Base-by-base conservation (phyloP, 2,113 vertebrate species). In the Bungarus multicinctus region DNA sequence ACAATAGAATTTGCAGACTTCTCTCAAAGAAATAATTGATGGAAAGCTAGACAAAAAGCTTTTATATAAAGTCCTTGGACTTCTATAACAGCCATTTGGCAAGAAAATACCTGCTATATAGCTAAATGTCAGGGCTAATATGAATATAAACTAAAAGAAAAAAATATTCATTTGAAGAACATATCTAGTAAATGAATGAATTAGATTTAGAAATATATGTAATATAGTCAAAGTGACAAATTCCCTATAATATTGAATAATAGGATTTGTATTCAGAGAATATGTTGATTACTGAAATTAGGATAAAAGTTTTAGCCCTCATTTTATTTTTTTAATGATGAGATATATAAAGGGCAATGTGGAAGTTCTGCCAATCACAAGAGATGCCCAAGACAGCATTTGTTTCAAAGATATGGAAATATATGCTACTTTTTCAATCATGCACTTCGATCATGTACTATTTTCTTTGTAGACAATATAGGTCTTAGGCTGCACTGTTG, bases 201-300 rank as follows among this genome's bases (percentile, higher is more conserved):
- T 34, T 50, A 50, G 87, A 95, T 85, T 30, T 90, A 58, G 52
- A 89, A 57, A 54, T 89, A 89, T 52, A 55, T 58, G 43, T 60
- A 60, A 87, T 58, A 87, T 58, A 25, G 12, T 45, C n/a, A 30
- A 23, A 20, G n/a, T 53, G 50, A 81, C 3, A 69, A 90, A 85
- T 92, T 25, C 94, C 92, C 90, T 95, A 74, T 55, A 93, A 87
- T 4, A 4, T 0, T 87, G 93, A 4, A 93, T 93, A 88, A 93
- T 87, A 5, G 57, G 45, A 94, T 92, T 81, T 90, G 43, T 64
- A 53, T 74, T 91, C 95, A 92, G 94, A 91, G 57, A 81, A 94
- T 52, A 7, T 87, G 9, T 6, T 50, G 30, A n/a, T 85, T n/a
- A 22, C 81, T 54, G 81, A 81, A 39, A 34, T 90, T 81, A 90